Percentiles rank a stretch among this genome's conserved stretches.
Evolutionary conservation across 2,797 vertebrate genomes (phyloP).

Genomic region (Sebastes taczanowskii): DNA sequence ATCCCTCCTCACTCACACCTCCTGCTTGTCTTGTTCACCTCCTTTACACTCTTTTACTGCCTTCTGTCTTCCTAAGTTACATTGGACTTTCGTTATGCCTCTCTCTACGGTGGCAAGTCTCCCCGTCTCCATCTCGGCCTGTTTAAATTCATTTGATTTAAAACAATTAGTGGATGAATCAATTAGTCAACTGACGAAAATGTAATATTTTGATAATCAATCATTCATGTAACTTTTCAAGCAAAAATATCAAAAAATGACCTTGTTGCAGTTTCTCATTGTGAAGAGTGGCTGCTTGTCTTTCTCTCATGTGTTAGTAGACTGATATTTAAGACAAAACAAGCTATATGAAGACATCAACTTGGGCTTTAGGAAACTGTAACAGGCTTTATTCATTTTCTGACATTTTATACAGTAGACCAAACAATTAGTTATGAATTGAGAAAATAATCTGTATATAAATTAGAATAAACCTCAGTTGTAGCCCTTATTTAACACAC

Average conservation of each 20-base stretch:
- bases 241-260: neutral
- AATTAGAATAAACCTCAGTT: neutral
- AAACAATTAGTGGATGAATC: neutral
- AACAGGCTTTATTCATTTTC: neutral
- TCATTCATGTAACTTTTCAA: neutral
- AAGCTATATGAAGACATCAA: neutral
- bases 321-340: neutral
- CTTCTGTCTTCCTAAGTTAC: neutral
- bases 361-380: neutral
- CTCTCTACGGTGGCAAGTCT: constrained; percentile 5
- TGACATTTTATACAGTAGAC: neutral
- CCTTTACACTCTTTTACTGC: neutral
- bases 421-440: neutral
- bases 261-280: neutral
- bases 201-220: neutral
- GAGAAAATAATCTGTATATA: neutral
- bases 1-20: neutral
- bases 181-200: neutral
- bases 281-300: neutral
- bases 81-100: neutral
- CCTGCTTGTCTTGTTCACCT: neutral
- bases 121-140: neutral
- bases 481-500: neutral
- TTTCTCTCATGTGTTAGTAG: neutral
- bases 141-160: neutral